phyloP scores from a whole-genome alignment of 2,113 vertebrate genomes.

The Paramisgurnus dabryanus region DNA sequence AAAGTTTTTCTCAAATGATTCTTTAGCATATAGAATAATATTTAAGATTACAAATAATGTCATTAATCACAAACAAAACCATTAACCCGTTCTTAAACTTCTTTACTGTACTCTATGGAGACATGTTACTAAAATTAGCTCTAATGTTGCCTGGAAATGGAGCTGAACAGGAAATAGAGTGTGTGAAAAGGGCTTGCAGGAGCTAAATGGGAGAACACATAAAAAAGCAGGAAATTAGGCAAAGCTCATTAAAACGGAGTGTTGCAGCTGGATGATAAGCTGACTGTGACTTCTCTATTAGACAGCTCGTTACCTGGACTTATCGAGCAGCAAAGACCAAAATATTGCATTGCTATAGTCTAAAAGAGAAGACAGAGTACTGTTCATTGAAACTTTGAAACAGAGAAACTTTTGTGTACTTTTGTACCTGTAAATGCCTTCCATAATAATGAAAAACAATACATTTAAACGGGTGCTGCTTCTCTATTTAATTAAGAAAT shows the following conservation, averaged over 20 bases:
- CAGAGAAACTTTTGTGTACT: not conserved
- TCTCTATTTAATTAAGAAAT: too few relatives aligned
- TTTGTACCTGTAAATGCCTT: not conserved
- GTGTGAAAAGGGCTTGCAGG: conserved; percentile 37
- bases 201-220: conserved; percentile 47
- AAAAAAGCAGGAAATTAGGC: conserved; percentile 54
- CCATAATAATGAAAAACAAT: not conserved
- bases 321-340: conserved; percentile 49
- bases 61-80: conserved; percentile 17
- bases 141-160: conserved; percentile 57
- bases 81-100: conserved; percentile 28
- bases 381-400: conserved; percentile 27
- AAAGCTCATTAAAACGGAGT: conserved; percentile 56
- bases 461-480: too few relatives aligned
- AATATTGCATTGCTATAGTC: conserved; percentile 32
- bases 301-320: conserved; percentile 56
- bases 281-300: conserved; percentile 53
- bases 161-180: conserved; percentile 56
- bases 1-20: conserved; percentile 9
- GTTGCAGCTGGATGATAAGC: conserved; percentile 55
- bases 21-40: conserved; percentile 23
- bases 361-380: conserved; percentile 40
- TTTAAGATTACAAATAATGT: not conserved
- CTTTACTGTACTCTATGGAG: conserved; percentile 36
- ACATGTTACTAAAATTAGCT: conserved; percentile 44